These are phyloP conservation scores for Platorchestia sp. DNA, from an alignment of 1,140 invertebrate species.

Conservation along the genomic window DNA sequence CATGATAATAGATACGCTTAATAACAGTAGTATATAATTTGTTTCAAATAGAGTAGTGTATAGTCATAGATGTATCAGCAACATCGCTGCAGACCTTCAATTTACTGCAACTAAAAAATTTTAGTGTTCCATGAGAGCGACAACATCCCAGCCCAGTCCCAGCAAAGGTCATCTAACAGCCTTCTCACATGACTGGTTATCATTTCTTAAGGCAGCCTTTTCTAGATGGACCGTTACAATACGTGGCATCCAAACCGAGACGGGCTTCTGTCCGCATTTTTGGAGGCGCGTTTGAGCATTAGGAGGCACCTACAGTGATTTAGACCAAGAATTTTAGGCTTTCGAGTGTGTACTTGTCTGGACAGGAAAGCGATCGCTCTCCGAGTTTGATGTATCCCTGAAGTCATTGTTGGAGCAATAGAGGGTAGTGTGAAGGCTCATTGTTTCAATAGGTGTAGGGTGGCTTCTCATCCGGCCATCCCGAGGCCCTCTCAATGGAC, in stretches of 20 bases:
- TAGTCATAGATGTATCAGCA: not conserved
- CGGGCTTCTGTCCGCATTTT: not conserved
- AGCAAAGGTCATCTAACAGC: not conserved
- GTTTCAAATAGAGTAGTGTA: no score
- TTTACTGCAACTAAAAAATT: not conserved
- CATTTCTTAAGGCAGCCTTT: not conserved
- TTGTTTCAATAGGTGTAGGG: slow-evolving; percentile 20
- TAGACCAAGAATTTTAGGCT: slow-evolving; percentile 1
- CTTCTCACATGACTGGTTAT: not conserved
- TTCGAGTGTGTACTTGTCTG: slow-evolving; percentile 31
- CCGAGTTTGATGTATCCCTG: slow-evolving; percentile 22
- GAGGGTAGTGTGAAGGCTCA: slow-evolving; percentile 20
- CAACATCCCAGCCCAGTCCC: no score
- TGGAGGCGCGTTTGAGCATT: not conserved
- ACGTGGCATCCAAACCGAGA: not conserved
- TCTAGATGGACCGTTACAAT: not conserved
- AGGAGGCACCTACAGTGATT: slow-evolving; percentile 7
- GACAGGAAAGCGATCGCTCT: slow-evolving; percentile 2
- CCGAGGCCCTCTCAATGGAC: not conserved
- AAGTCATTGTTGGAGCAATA: slow-evolving; percentile 2
- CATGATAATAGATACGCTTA: not conserved
- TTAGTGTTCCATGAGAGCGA: not conserved
- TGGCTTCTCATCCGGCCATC: slow-evolving; percentile 33
- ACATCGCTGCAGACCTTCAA: not conserved
- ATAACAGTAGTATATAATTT: no score